Evolutionary conservation across 2,888 invertebrate genomes (phyloP), one percentile per base, ranked within the genome.

Genomic region (Elegia similella): DNA sequence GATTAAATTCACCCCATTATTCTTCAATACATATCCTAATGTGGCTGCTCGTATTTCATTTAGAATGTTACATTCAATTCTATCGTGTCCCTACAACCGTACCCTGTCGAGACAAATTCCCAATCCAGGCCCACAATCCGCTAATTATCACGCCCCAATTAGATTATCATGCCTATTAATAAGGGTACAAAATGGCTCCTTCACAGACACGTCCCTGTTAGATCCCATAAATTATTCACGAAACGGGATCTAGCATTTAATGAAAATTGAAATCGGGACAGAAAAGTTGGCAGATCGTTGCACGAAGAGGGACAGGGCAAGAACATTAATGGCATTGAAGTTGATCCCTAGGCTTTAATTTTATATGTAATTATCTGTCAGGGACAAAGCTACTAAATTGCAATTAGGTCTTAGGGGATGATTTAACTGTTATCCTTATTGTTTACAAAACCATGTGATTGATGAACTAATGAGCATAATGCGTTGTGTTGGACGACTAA

Each of bases 191-290:
- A 59, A 59, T 58, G 57, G 63, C 42, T 54, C 57, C 52, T 12
- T 56, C 42, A 50, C 42, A 53, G 54, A 53, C 58, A 57, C 56
- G 57, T 55, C 54, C 52, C 8, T 47, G 42, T 52, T 44, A 16
- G 32, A 55, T 44, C 46, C 52, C 55, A 60, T 63, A 59, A 61
- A 65, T 60, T 60, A 62, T 65, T 61, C 60, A 59, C 55, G 50
- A 62, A 54, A 43, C 12, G 38, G 55, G 55, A 47, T 44, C 42
- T 56, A 48, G 34, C 17, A 47, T 46, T 50, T 56, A 60, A 59
- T 61, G 52, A 55, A 59, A 60, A 58, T 59, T 56, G 56, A 58
- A 62, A 62, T 57, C 59, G 43, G 46, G 52, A 38, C 15, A 43
- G 48, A 47, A 54, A 58, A 56, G 55, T 57, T 56, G 32, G 32